Conservation (phyloP, 2,113 vertebrate genomes). For the Brienomyrus brachyistius region DNA sequence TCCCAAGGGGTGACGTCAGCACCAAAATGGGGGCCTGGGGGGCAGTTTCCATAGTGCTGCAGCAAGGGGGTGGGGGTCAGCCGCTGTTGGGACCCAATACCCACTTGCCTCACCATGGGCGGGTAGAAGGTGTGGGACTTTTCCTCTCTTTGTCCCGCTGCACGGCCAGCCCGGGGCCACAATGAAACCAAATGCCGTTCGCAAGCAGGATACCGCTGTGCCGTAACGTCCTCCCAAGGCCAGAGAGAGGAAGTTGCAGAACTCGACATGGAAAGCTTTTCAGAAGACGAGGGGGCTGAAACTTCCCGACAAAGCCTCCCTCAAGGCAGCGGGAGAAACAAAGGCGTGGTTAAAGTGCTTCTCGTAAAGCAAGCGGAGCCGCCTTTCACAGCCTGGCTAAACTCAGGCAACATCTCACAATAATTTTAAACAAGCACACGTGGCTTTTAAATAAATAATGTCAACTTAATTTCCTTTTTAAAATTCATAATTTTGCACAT, state of each 20-base stretch:
- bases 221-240: not conserved
- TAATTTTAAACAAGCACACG: not conserved
- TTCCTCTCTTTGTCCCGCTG: slow-evolving; percentile 85
- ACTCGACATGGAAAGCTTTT: slow-evolving; percentile 19
- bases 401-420: not conserved
- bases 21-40: not conserved
- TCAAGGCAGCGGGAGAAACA: not conserved
- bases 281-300: not conserved
- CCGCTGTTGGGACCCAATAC: not conserved
- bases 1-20: not conserved
- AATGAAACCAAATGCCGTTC: slow-evolving; percentile 24
- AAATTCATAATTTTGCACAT: not conserved
- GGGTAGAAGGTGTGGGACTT: slow-evolving; percentile 70
- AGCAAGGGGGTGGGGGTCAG: not conserved
- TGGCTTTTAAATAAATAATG: not conserved
- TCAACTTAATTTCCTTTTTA: not conserved
- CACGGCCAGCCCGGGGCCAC: slow-evolving; percentile 33
- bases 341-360: not conserved
- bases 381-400: not conserved
- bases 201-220: slow-evolving; percentile 43
- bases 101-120: slow-evolving; percentile 4
- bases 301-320: not conserved
- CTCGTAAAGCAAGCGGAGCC: not conserved
- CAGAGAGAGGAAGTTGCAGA: slow-evolving; percentile 6
- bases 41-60: not conserved